A percentile compares a stretch with the other conserved stretches of the same genome.
phyloP scores from a whole-genome alignment of 2,797 vertebrate species.

The Melanotaenia nigrans region DNA sequence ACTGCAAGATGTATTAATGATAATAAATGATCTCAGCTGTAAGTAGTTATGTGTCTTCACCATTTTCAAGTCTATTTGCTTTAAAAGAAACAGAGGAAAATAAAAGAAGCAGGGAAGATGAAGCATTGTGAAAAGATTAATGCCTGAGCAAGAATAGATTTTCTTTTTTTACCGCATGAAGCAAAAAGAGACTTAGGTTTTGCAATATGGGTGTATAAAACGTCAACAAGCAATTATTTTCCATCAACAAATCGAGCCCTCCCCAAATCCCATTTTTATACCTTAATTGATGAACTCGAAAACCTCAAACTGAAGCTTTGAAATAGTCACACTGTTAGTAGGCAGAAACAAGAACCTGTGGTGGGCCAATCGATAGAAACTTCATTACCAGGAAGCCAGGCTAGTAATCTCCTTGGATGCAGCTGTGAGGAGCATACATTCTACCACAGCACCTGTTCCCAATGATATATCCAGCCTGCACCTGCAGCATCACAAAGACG shows the following conservation, averaged over 20 bases:
- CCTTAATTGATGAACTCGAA: slow-evolving; percentile 69
- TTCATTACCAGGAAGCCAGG: slow-evolving; percentile 78
- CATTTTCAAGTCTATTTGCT: slow-evolving; percentile 9
- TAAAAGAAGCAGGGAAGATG: slow-evolving; percentile 7
- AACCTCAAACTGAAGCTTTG: slow-evolving; percentile 64
- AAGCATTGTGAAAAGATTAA: slow-evolving; percentile 20
- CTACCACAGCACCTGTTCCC: slow-evolving; percentile 71
- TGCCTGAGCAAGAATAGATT: slow-evolving; percentile 32
- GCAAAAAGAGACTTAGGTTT: slow-evolving; percentile 37
- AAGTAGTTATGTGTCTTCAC: slow-evolving; percentile 3
- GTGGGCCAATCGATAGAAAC: slow-evolving; percentile 82
- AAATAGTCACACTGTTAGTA: slow-evolving; percentile 70
- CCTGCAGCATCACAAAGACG: slow-evolving; percentile 63
- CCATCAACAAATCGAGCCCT: slow-evolving; percentile 43
- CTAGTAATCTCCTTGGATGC: slow-evolving; percentile 79
- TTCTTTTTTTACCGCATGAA: slow-evolving; percentile 25
- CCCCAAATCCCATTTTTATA: slow-evolving; percentile 61
- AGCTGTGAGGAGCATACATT: slow-evolving; percentile 75
- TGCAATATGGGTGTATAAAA: slow-evolving; percentile 40
- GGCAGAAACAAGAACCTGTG: slow-evolving; percentile 73
- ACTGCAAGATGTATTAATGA: not conserved
- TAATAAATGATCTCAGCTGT: not conserved
- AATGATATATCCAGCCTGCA: slow-evolving; percentile 68
- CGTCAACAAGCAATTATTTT: slow-evolving; percentile 52
- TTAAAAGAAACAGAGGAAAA: not conserved